Conservation (phyloP, 2,113 vertebrate genomes). For the Bungarus multicinctus region DNA sequence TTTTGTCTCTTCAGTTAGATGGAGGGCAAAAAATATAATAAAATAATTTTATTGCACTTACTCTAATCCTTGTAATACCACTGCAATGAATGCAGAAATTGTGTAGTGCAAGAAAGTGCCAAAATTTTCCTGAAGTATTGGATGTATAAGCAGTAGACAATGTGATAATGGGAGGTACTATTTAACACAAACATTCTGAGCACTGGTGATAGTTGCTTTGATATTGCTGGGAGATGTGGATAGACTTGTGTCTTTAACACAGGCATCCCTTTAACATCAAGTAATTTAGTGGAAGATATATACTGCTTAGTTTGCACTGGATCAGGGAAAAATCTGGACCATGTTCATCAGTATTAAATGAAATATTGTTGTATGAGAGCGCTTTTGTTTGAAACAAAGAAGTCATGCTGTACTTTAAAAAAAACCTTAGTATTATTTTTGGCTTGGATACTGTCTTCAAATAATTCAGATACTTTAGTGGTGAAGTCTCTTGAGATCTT, state of each 20-base stretch:
- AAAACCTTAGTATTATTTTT: not conserved
- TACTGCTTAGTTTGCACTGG: not conserved
- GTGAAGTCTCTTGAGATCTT: constrained; percentile 38
- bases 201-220: not conserved
- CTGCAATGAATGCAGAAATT: not conserved
- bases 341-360: not conserved
- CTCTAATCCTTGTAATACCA: not conserved
- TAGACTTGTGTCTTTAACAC: not conserved
- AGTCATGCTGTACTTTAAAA: not conserved
- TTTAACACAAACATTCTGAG: not conserved
- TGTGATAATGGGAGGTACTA: not conserved
- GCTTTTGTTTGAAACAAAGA: not conserved
- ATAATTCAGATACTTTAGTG: constrained; percentile 25
- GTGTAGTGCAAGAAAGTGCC: not conserved
- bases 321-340: not conserved
- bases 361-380: not conserved
- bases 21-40: not conserved
- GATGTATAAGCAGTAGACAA: not conserved
- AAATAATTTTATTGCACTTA: not conserved
- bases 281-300: not conserved
- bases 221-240: not conserved
- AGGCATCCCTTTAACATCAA: not conserved
- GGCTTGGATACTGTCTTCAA: not conserved
- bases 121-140: not conserved
- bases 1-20: not conserved